Conservation (phyloP, 2,113 vertebrate species). For the Mustelus asterias region DNA sequence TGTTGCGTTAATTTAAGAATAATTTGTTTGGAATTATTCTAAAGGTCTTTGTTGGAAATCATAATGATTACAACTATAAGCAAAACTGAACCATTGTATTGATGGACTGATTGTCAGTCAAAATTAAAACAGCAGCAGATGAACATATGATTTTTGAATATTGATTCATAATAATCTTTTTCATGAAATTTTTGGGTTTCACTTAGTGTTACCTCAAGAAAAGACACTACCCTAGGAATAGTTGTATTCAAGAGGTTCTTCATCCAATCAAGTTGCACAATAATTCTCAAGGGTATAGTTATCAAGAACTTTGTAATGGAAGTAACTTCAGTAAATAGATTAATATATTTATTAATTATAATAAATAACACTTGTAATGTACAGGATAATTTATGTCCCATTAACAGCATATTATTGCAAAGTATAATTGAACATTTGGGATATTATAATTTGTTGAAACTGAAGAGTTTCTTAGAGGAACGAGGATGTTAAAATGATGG, state of each 20-base stretch:
- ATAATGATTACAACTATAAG: background rate
- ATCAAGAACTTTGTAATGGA: background rate
- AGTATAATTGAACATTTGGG: background rate
- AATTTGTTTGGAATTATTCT: background rate
- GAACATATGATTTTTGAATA: background rate
- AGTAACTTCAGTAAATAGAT: background rate
- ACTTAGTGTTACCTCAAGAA: background rate
- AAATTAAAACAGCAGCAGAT: background rate
- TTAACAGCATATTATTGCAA: background rate
- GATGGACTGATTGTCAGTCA: background rate
- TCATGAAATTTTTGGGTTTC: background rate
- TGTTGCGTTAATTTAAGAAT: background rate
- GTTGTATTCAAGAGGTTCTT: background rate
- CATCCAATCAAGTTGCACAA: background rate
- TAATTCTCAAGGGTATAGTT: background rate
- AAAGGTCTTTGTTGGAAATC: background rate
- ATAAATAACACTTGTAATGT: background rate
- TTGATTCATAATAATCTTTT: background rate
- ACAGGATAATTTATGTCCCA: background rate
- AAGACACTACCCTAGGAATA: background rate
- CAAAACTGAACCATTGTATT: background rate
- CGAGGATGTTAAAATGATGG: background rate
- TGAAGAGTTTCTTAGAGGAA: background rate
- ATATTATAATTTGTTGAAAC: background rate
- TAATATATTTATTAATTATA: background rate